Percentiles rank a stretch among this genome's conserved stretches.
Evolutionary conservation across 2,888 invertebrate genomes (phyloP).

Genomic region (Epinotia demarniana): DNA sequence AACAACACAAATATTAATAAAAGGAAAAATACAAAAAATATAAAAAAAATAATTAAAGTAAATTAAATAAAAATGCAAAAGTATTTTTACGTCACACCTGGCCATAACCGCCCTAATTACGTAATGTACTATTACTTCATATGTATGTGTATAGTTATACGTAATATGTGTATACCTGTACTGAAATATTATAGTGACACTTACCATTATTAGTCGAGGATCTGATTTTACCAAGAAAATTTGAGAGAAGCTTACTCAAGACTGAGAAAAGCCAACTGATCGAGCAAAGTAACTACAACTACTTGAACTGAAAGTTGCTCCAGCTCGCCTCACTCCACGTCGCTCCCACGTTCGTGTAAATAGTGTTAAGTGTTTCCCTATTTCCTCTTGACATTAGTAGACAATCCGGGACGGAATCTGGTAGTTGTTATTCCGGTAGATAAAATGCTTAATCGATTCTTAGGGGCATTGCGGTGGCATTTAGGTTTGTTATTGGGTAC

Average conservation of each 20-base stretch:
- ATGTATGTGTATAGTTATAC: no score
- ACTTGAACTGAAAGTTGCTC: conserved; percentile 32
- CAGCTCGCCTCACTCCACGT: conserved; percentile 48
- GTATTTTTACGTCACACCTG: no score
- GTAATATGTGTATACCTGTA: no score
- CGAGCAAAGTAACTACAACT: conserved; percentile 22
- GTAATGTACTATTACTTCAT: no score
- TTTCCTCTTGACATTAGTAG: conserved; percentile 59
- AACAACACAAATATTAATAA: no score
- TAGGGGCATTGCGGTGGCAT: conserved; percentile 1
- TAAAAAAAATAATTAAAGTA: no score
- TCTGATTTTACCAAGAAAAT: background rate
- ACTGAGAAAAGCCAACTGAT: conserved; percentile 18
- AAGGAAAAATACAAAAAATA: no score
- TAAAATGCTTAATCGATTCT: conserved; percentile 23
- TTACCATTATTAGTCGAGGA: background rate
- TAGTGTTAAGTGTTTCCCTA: conserved; percentile 61
- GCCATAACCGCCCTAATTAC: no score
- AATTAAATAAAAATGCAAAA: no score
- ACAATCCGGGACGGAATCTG: conserved; percentile 35
- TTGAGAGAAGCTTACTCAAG: conserved; percentile 5
- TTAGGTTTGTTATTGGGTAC: background rate
- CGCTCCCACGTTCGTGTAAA: conserved; percentile 55
- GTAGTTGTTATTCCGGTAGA: conserved; percentile 8
- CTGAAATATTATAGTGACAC: no score